Base-by-base conservation (phyloP, 2,113 vertebrate species). In the Monopterus albus region DNA sequence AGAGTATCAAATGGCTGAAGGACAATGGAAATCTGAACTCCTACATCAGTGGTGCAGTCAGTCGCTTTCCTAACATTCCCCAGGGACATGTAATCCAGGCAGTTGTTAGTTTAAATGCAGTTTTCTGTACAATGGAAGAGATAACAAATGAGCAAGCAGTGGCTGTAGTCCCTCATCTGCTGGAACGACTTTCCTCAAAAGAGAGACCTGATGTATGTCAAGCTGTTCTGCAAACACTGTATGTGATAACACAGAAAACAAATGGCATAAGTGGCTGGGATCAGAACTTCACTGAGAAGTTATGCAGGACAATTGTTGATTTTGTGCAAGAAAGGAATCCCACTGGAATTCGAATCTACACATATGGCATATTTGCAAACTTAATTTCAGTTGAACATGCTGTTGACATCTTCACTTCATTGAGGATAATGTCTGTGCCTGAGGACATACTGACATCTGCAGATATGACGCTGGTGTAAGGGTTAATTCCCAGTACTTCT, bases 221-320 rank as follows among this genome's bases (percentile, higher is more conserved):
- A 6, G 0, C 1, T 5, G 18, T 78, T 39, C 31, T 86, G 4
- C 33, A 28, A 38, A 61, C 65, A 36, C 61, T 92, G 0, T 82
- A 72, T 72, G 68, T 87, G 17, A 72, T 80, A 47, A 76, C 82
- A 45, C 80, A 89, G 43, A 92, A 90, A 79, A 63, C 57, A n/a
- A 81, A 69, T 14, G 42, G 14, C 2, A 56, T 5, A 57, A 10
- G 47, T 17, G 28, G 2, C 21, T 89, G 85, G 73, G 36, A 81
- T 21, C 2, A 6, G 2, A 25, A 0, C 25, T 51, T 88, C 18
- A 21, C 59, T 31, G 6, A 78, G 39, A 64, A 63, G 2, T 15
- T 91, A 23, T 83, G 86, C 51, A 74, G n/a, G 61, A 14, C 12
- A n/a, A 12, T 88, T 6, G 1, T n/a, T 40, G 65, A 46, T 20